Percentiles rank a stretch among this genome's conserved stretches.
phyloP scores from a whole-genome alignment of 1,140 invertebrate species.

The Drosophila murphyi region DNA sequence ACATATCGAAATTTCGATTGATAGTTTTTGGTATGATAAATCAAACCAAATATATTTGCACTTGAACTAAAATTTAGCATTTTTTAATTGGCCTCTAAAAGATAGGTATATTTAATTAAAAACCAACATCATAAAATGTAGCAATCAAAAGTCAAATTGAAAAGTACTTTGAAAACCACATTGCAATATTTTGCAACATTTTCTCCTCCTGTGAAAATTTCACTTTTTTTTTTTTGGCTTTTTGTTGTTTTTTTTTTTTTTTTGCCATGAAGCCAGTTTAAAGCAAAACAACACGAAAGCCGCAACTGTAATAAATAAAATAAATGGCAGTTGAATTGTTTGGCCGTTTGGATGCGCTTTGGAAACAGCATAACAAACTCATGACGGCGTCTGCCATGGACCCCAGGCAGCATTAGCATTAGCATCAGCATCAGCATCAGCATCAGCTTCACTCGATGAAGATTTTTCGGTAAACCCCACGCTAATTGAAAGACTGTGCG shows the following conservation, averaged over 20 bases:
- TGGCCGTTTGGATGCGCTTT: slow-evolving; percentile 45
- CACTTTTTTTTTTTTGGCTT: slow-evolving; percentile 69
- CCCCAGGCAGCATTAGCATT: background rate
- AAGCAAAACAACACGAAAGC: slow-evolving; percentile 51
- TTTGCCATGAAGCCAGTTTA: slow-evolving; percentile 57
- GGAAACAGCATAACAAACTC: slow-evolving; percentile 22
- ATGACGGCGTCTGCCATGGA: slow-evolving; percentile 24
- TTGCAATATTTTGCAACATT: slow-evolving; percentile 61
- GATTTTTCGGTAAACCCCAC: slow-evolving; percentile 28
- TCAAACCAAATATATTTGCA: slow-evolving; percentile 1
- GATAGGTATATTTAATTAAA: background rate
- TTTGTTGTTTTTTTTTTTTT: background rate
- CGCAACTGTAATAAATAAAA: slow-evolving; percentile 74
- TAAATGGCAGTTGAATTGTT: slow-evolving; percentile 73
- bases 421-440: background rate
- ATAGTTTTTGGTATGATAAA: background rate
- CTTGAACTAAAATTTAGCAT: background rate
- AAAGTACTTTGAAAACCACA: slow-evolving; percentile 19
- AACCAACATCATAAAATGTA: background rate
- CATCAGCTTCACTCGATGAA: slow-evolving; percentile 1
- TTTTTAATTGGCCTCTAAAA: slow-evolving; percentile 18
- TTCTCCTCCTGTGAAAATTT: slow-evolving; percentile 76
- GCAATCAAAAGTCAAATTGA: slow-evolving; percentile 8
- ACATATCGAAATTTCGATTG: slow-evolving; percentile 29
- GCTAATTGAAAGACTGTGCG: slow-evolving; percentile 44